Evolutionary conservation across 2,113 vertebrate species (phyloP).

Genomic region (Leucoraja erinaceus): DNA sequence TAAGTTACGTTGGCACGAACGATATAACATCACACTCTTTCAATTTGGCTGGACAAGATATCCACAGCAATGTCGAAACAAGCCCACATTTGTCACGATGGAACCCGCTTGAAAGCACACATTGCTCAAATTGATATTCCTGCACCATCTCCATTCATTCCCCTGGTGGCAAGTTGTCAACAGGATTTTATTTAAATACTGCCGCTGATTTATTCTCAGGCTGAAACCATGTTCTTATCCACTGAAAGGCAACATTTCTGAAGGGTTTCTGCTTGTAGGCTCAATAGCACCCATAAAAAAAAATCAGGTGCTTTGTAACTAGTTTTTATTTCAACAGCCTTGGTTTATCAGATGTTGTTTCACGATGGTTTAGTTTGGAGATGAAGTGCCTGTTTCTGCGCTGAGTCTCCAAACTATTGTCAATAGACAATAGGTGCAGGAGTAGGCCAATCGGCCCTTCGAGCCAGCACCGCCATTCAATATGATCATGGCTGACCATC

Average conservation of each 20-base stretch:
- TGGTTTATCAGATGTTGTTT: background rate
- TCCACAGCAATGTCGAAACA: background rate
- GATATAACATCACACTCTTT: background rate
- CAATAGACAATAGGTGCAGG: too few species aligned
- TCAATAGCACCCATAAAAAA: background rate
- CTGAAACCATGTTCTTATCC: background rate
- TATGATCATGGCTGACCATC: too few species aligned
- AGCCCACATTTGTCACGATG: background rate
- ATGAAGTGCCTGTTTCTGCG: too few species aligned
- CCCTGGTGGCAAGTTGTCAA: background rate
- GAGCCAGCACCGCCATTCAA: too few species aligned
- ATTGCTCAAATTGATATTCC: background rate
- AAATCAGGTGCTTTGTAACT: background rate
- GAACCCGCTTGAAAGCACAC: background rate
- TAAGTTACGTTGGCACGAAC: background rate
- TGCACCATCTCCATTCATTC: background rate
- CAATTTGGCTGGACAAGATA: background rate
- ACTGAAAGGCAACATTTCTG: background rate
- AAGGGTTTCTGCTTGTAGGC: too few species aligned
- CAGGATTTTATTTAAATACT: background rate
- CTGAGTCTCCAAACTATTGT: too few species aligned
- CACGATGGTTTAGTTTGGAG: too few species aligned
- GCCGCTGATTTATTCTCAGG: background rate
- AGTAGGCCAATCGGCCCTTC: too few species aligned
- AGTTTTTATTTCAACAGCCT: background rate